A percentile compares a stretch with the other conserved stretches of the same genome.
These are phyloP conservation scores for Cotesia glomerata DNA, from an alignment of 1,140 invertebrate genomes.

Conservation along the genomic window DNA sequence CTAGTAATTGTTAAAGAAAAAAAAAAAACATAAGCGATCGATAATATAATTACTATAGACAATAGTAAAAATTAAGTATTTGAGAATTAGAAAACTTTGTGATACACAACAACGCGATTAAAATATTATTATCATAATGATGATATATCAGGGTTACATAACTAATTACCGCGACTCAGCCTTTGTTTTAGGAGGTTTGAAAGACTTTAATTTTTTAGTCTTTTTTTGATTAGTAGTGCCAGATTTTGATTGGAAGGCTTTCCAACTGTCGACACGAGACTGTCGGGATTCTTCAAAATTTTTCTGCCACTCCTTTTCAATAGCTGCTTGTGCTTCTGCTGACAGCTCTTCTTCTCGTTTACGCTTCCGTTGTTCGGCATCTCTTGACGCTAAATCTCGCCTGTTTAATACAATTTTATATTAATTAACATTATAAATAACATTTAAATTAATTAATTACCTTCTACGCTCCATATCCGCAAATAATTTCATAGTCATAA, in stretches of 20 bases:
- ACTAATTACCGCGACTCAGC: conserved; percentile 85
- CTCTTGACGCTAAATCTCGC: conserved; percentile 81
- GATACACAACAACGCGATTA: background rate
- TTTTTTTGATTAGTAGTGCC: conserved; percentile 77
- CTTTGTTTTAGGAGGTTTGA: conserved; percentile 95
- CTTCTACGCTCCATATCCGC: conserved; percentile 93
- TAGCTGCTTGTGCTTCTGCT: conserved; percentile 86
- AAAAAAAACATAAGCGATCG: no score
- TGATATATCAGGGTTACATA: conserved; percentile 29
- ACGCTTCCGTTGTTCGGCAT: conserved; percentile 92
- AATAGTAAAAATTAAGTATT: no score
- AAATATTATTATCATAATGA: background rate
- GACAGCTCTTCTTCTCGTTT: conserved; percentile 94
- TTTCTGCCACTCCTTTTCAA: conserved; percentile 95
- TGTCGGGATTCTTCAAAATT: conserved; percentile 98
- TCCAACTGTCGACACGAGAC: conserved; percentile 94
- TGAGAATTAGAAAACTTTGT: no score
- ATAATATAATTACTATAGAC: no score
- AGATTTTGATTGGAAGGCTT: conserved; percentile 84
- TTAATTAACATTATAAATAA: background rate
- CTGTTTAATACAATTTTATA: conserved; percentile 36
- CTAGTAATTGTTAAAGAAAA: no score
- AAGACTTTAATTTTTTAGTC: conserved; percentile 77
- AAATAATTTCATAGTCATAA: conserved; percentile 98
- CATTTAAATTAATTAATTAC: conserved; percentile 38